Evolutionary conservation across 37 sponge, comb jelly and placozoan genomes (phyloP), one percentile per base, ranked within the genome.

Genomic region (Halisarca cf. caerulea): DNA sequence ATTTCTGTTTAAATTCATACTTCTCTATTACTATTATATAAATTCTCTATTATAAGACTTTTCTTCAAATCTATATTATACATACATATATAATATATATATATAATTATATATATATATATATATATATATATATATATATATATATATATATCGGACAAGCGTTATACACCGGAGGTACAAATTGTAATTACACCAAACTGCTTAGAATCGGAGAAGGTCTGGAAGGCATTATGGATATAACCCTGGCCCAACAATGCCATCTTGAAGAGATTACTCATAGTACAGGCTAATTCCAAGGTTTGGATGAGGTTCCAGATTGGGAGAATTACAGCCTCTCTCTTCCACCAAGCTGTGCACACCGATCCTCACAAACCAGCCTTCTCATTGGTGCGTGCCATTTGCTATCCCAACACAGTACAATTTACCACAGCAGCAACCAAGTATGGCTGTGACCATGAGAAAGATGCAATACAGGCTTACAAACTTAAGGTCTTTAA

Each of bases 341-440:
- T 14, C 8, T 27, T 83, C 17, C 64, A 47, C 28, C 59, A 82
- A 54, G 69, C 59, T 23, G 1, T 68, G 25, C 83, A 83, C 34
- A 83, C 83, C 25, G 32, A 83, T 83, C 83, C 83, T 1, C 27
- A 82, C 37, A 51, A 82, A 21, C 83, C 83, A 82, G 57, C 83
- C 3, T 25, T 82, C 5, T 82, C 83, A 21, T 41, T 82, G 69
- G 2, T 82, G 8, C 34, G 83, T 51, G 55, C 33, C 21, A 36
- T 82, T 2, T 82, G 83, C 24, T 82, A 66, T 24, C 69, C 83
- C 6, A 27, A 82, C 4, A 9, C 5, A 1, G 8, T 38, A 32
- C 43, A 64, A 34, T 64, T 82, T 33, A 66, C 66, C 33, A 66
- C 45, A 58, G 42, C 83, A 21, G 83, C 83, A 51, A 54, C 57